A percentile compares a stretch with the other conserved stretches of the same genome.
Conservation (phyloP, 2,113 vertebrate genomes). For the Martes martes region DNA sequence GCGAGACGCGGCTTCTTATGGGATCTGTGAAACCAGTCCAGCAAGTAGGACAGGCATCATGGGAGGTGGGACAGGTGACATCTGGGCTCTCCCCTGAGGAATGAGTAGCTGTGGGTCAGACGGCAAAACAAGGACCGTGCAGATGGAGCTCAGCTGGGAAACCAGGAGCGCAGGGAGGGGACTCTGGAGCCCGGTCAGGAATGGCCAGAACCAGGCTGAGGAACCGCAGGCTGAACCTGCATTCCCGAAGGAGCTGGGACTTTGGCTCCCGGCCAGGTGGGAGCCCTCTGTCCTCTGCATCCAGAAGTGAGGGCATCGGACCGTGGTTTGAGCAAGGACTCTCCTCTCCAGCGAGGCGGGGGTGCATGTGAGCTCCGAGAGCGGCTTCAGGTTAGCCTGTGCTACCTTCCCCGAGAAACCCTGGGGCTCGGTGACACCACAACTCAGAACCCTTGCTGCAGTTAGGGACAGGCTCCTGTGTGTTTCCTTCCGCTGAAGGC, state of each 20-base stretch:
- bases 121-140: fast-evolving
- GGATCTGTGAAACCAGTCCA: neutral
- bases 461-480: fast-evolving
- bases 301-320: fast-evolving
- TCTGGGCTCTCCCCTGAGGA: neutral
- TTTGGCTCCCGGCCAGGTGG: fast-evolving
- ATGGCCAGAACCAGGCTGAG: too few species aligned
- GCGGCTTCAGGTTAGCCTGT: fast-evolving
- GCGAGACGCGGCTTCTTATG: fast-evolving
- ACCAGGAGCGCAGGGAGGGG: fast-evolving
- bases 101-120: fast-evolving
- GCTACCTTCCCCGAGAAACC: neutral
- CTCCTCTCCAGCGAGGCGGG: neutral
- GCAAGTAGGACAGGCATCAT: fast-evolving
- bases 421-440: fast-evolving
- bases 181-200: neutral
- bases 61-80: fast-evolving
- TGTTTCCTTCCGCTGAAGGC: fast-evolving
- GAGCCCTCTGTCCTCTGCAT: fast-evolving
- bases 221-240: fast-evolving
- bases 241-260: fast-evolving
- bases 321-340: fast-evolving
- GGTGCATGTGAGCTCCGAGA: neutral
- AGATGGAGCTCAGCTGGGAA: neutral
- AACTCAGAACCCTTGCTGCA: too few species aligned